phyloP scores from a whole-genome alignment of 2,797 vertebrate species.

The Xiphorhynchus erythropygius region DNA sequence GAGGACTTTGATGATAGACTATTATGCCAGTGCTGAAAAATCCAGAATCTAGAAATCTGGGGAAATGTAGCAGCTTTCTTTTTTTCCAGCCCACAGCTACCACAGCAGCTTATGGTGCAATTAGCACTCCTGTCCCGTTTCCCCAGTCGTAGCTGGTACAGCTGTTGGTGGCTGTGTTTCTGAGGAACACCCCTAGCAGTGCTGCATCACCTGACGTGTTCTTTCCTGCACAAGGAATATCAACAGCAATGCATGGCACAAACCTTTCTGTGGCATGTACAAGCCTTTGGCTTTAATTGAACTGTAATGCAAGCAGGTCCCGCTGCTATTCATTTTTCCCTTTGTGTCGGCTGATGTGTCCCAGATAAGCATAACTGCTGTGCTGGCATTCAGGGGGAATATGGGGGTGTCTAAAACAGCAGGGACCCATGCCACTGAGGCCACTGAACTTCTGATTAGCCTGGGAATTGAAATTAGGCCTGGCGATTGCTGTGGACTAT shows the following conservation, averaged over 20 bases:
- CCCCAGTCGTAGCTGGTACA: too few species aligned
- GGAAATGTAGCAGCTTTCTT: not conserved
- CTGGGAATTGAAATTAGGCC: not conserved
- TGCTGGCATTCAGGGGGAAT: not conserved
- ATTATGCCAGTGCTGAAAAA: not conserved
- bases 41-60: not conserved
- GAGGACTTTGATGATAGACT: not conserved
- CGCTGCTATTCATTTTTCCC: not conserved
- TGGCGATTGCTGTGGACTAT: not conserved
- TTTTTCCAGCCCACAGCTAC: not conserved
- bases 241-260: not conserved
- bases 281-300: not conserved
- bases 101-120: fast-evolving
- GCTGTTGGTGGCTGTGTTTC: not conserved
- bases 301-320: not conserved
- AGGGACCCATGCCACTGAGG: not conserved
- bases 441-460: not conserved
- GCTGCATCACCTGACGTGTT: fast-evolving
- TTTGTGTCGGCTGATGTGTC: not conserved
- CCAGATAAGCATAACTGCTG: not conserved
- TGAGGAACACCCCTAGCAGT: not conserved
- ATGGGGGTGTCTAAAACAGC: not conserved
- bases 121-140: not conserved
- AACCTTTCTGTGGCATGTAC: not conserved
- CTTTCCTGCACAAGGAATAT: not conserved